Conservation (phyloP, 2,888 invertebrate species). For the Epistrophe eligans region DNA sequence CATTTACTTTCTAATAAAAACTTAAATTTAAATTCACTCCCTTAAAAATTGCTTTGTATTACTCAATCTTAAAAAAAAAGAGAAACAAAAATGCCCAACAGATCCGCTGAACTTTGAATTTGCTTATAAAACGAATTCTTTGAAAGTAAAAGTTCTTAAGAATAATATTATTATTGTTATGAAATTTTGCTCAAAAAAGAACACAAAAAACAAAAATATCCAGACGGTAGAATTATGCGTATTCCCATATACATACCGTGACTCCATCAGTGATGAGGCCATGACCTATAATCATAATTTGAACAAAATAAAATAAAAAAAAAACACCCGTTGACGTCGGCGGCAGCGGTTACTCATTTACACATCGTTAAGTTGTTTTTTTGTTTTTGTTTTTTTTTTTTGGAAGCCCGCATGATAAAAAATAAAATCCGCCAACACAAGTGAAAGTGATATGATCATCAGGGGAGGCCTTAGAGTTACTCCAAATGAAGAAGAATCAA, state of each 20-base stretch:
- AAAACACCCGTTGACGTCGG: neutral
- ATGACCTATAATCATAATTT: conserved; percentile 73
- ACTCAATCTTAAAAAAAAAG: neutral
- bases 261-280: conserved; percentile 59
- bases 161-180: conserved; percentile 61
- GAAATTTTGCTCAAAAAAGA: conserved; percentile 67
- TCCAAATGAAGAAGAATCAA: conserved; percentile 53
- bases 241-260: conserved; percentile 34
- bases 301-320: conserved; percentile 22
- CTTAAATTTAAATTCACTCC: neutral
- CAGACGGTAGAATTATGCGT: conserved; percentile 38
- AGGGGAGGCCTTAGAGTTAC: conserved; percentile 41
- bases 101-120: conserved; percentile 6
- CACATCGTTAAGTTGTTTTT: conserved; percentile 29
- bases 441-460: conserved; percentile 72
- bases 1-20: conserved; percentile 11
- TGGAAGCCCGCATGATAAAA: conserved; percentile 39
- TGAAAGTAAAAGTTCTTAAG: conserved; percentile 73
- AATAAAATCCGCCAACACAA: conserved; percentile 71
- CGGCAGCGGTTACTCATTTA: conserved; percentile 54
- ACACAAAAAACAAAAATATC: conserved; percentile 36
- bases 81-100: neutral
- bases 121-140: conserved; percentile 17
- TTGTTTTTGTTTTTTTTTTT: conserved; percentile 28
- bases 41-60: neutral